These are phyloP conservation scores for Eilema sororculum DNA, from an alignment of 2,888 invertebrate genomes.

Conservation along the genomic window DNA sequence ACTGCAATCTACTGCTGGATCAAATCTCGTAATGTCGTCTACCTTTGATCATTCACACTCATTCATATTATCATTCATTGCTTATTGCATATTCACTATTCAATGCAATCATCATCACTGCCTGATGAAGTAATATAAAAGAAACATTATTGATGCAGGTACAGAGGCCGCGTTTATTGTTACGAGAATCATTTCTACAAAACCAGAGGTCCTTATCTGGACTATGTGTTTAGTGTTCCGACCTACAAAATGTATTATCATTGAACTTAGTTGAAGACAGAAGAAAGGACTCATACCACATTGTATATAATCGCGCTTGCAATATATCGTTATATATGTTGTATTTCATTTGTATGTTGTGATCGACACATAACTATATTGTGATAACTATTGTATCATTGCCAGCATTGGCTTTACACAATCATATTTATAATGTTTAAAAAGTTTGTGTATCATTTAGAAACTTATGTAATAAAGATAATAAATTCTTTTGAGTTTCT, in stretches of 20 bases:
- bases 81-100: neutral
- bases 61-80: constrained; percentile 3
- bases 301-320: constrained; percentile 73
- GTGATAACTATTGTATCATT: constrained; percentile 75
- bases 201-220: constrained; percentile 80
- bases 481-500: constrained; percentile 73
- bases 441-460: constrained; percentile 59
- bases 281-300: constrained; percentile 58
- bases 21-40: too few species aligned
- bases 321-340: constrained; percentile 63
- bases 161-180: constrained; percentile 85
- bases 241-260: constrained; percentile 86
- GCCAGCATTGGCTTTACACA: constrained; percentile 55
- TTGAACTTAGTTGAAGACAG: constrained; percentile 64
- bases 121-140: constrained; percentile 54
- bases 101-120: constrained; percentile 23
- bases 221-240: constrained; percentile 85
- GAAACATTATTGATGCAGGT: constrained; percentile 82
- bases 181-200: constrained; percentile 87
- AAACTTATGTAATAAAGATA: constrained; percentile 74
- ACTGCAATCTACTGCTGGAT: too few species aligned
- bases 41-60: neutral
- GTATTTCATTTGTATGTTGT: constrained; percentile 77
- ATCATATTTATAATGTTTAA: constrained; percentile 55
- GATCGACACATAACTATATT: constrained; percentile 75